Percentiles rank a stretch among this genome's conserved stretches.
phyloP scores from a whole-genome alignment of 2,797 vertebrate species.

The Muscicapa striata region DNA sequence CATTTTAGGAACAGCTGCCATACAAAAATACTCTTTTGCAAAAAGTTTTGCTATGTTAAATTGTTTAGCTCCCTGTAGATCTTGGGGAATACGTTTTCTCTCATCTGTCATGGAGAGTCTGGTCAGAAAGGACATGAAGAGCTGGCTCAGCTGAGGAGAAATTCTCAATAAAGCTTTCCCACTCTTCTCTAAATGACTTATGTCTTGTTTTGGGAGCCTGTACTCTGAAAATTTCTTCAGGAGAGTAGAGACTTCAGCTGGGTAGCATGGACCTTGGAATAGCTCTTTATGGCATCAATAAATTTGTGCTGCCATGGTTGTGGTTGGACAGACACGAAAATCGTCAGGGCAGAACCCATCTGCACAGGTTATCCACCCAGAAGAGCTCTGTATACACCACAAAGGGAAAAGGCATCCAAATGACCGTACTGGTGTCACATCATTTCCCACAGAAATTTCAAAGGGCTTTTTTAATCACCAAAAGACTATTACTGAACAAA shows the following conservation, averaged over 20 bases:
- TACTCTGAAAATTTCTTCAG: background rate
- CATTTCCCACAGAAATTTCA: background rate
- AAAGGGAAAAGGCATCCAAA: background rate
- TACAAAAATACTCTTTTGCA: background rate
- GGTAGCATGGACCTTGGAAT: background rate
- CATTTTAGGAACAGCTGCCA: background rate
- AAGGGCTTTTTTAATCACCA: background rate
- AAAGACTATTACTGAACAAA: background rate
- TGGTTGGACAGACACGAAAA: background rate
- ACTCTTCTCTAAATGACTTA: background rate
- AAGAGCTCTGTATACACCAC: background rate
- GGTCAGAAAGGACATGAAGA: background rate
- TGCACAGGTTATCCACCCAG: background rate
- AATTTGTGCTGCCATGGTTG: background rate
- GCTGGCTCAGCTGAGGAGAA: background rate
- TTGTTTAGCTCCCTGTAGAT: background rate
- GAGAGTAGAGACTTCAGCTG: background rate
- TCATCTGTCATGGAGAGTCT: background rate
- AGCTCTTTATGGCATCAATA: background rate
- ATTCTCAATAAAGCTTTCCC: background rate
- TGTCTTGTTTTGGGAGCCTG: background rate
- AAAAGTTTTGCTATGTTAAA: background rate
- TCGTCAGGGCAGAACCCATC: background rate
- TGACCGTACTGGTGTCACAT: background rate
- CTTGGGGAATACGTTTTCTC: background rate